Evolutionary conservation across 2,888 invertebrate genomes (phyloP).

Genomic region (Nasonovia ribisnigri): DNA sequence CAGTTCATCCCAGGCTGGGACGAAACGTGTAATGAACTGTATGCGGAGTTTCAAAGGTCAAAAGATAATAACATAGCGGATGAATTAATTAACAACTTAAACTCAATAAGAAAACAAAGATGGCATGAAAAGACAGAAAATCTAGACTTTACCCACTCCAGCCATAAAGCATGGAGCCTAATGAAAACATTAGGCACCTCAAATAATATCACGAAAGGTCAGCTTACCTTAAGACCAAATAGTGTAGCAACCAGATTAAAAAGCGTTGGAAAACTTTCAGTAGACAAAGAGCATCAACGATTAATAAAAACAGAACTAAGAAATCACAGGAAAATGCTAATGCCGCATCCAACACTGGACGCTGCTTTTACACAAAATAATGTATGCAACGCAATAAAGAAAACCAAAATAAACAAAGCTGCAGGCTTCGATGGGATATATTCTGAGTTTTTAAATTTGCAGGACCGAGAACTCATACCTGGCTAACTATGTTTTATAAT

Average conservation of each 20-base stretch:
- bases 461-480: slow-evolving; percentile 35
- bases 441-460: too few relatives aligned
- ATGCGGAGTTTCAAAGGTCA: slow-evolving; percentile 42
- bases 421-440: slow-evolving; percentile 51
- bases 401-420: slow-evolving; percentile 63
- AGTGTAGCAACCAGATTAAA: slow-evolving; percentile 41
- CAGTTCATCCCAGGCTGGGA: too few relatives aligned
- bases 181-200: slow-evolving; percentile 39
- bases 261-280: slow-evolving; percentile 43
- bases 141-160: slow-evolving; percentile 56
- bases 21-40: slow-evolving; percentile 42
- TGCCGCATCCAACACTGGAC: background rate
- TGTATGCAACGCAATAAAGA: slow-evolving; percentile 48
- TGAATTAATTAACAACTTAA: slow-evolving; percentile 38
- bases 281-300: slow-evolving; percentile 49
- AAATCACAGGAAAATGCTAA: slow-evolving; percentile 42
- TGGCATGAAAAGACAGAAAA: slow-evolving; percentile 56
- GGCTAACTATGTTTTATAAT: slow-evolving; percentile 52
- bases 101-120: slow-evolving; percentile 33
- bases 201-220: slow-evolving; percentile 21
- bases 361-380: slow-evolving; percentile 36
- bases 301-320: slow-evolving; percentile 51
- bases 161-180: slow-evolving; percentile 48
- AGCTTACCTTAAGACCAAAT: slow-evolving; percentile 37
- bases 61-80: slow-evolving; percentile 44